A percentile compares a stretch with the other conserved stretches of the same genome.
phyloP scores from a whole-genome alignment of 2,113 vertebrate genomes.

The Notothenia coriiceps region DNA sequence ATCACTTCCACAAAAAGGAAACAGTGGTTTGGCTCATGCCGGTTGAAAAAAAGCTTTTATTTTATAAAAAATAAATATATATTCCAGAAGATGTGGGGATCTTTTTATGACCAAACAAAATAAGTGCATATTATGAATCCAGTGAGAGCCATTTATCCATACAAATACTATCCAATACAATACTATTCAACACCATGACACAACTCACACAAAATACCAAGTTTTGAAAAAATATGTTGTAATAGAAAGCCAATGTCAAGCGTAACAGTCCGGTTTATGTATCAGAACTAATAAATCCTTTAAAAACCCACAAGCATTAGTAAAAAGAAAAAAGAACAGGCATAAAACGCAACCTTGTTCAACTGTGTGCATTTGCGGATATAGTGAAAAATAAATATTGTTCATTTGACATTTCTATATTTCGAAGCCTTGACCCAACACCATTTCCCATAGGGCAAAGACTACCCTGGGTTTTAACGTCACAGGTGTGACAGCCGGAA shows the following conservation, averaged over 20 bases:
- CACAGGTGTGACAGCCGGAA: neutral
- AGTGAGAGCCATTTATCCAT: neutral
- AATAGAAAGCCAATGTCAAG: no score
- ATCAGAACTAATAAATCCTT: neutral
- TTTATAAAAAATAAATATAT: neutral
- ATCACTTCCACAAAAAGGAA: slow-evolving; percentile 37
- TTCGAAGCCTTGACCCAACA: neutral
- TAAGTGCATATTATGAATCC: neutral
- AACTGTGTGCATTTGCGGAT: neutral
- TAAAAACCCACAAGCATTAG: neutral
- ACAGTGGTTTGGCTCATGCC: neutral
- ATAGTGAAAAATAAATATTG: no score
- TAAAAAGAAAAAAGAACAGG: neutral
- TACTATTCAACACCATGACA: neutral
- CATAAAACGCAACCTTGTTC: neutral
- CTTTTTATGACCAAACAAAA: neutral
- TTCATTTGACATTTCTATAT: neutral
- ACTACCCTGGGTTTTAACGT: neutral
- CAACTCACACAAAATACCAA: neutral
- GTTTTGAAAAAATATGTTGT: no score
- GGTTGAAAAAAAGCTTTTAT: neutral
- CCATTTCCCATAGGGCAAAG: neutral
- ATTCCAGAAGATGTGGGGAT: neutral
- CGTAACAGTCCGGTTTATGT: neutral
- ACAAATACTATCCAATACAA: neutral